Conservation (phyloP, 35 echinoderm and acorn worm genomes). For the Lytechinus pictus region DNA sequence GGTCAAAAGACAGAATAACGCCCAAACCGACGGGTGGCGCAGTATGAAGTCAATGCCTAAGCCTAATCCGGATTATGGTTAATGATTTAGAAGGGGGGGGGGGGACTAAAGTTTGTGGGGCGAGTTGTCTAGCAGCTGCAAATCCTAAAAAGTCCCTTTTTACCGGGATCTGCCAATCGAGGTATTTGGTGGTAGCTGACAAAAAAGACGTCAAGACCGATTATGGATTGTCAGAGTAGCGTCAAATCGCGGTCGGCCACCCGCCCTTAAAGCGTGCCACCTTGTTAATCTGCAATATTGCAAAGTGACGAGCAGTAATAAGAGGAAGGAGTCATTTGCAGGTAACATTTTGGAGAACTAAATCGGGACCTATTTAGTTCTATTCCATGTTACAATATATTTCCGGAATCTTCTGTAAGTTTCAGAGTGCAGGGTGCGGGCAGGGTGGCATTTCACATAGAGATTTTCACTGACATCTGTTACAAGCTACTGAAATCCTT, state of each 20-base stretch:
- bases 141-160: not conserved
- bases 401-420: too few relatives aligned
- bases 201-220: slow-evolving; percentile 8
- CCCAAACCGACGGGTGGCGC: not conserved
- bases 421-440: too few relatives aligned
- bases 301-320: not conserved
- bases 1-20: not conserved
- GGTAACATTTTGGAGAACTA: too few relatives aligned
- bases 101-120: not conserved
- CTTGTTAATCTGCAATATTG: not conserved
- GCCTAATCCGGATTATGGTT: not conserved
- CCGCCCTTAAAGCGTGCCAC: not conserved
- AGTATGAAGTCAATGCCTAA: not conserved
- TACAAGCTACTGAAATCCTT: too few relatives aligned
- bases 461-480: too few relatives aligned
- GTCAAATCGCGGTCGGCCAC: not conserved
- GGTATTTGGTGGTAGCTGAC: not conserved
- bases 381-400: too few relatives aligned
- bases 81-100: not conserved
- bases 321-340: too few relatives aligned
- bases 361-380: too few relatives aligned
- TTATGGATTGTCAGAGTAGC: not conserved
- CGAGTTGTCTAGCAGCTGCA: not conserved
- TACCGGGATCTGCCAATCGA: not conserved
- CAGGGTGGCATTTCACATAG: too few relatives aligned